These are phyloP conservation scores for Ancistrus triradiatus DNA, from an alignment of 2,113 vertebrate species.

Conservation along the genomic window DNA sequence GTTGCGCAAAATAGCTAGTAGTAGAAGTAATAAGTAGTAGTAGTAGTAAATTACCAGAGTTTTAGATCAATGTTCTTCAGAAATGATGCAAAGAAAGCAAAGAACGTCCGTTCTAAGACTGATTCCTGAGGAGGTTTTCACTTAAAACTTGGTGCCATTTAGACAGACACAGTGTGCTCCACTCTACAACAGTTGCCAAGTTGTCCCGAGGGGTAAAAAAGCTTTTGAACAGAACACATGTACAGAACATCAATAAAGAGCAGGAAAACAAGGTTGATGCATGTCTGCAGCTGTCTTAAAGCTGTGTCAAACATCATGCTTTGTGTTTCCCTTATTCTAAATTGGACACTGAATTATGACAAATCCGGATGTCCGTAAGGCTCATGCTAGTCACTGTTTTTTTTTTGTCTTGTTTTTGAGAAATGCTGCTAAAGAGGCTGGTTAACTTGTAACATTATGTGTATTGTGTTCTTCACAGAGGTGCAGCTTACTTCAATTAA, in stretches of 20 bases:
- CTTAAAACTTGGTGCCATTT: constrained; percentile 21
- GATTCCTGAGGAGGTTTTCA: constrained; percentile 27
- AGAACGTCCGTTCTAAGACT: constrained; percentile 14
- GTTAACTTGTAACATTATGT: constrained; percentile 74
- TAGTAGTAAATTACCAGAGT: background rate
- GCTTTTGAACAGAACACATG: constrained; percentile 31
- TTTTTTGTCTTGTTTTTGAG: constrained; percentile 53
- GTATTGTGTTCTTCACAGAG: constrained; percentile 70
- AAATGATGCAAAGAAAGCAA: constrained; percentile 13
- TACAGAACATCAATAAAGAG: constrained; percentile 32
- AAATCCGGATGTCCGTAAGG: constrained; percentile 40
- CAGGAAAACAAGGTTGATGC: constrained; percentile 14
- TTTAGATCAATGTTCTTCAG: constrained; percentile 10
- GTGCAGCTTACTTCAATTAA: constrained; percentile 80
- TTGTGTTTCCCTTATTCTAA: constrained; percentile 28
- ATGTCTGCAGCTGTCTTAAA: constrained; percentile 35
- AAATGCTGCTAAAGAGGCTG: constrained; percentile 68
- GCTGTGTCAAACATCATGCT: constrained; percentile 25
- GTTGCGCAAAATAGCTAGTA: constrained; percentile 9
- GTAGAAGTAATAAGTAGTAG: background rate
- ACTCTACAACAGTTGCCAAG: constrained; percentile 34
- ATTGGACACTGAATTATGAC: constrained; percentile 32
- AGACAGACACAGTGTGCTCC: constrained; percentile 35
- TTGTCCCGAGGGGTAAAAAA: constrained; percentile 38
- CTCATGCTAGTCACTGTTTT: constrained; percentile 30